A percentile compares a stretch with the other conserved stretches of the same genome.
Conservation (phyloP, 2,797 vertebrate genomes). For the Xyrichtys novacula region DNA sequence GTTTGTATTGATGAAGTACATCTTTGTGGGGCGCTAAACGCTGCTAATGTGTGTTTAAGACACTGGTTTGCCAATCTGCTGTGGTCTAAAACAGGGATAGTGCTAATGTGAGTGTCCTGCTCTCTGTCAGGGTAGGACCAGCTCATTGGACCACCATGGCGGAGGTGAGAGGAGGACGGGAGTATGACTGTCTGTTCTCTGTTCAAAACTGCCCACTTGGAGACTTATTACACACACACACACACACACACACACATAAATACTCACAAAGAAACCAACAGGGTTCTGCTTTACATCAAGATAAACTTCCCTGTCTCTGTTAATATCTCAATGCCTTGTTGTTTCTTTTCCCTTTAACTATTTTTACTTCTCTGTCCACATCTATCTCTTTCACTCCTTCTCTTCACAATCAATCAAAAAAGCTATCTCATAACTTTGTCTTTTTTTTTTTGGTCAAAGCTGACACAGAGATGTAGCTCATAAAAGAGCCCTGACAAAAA, state of each 20-base stretch:
- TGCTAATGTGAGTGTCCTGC: slow-evolving; percentile 54
- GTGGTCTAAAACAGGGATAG: slow-evolving; percentile 37
- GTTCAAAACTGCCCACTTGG: slow-evolving; percentile 60
- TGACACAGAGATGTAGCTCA: too few species aligned
- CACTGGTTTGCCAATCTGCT: slow-evolving; percentile 1
- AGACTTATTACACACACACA: slow-evolving; percentile 66
- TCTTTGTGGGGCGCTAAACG: too few species aligned
- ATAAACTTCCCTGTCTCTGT: slow-evolving; percentile 47
- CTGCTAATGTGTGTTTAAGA: not conserved
- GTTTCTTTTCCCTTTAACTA: slow-evolving; percentile 27
- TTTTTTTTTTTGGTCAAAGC: too few species aligned
- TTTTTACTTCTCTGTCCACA: slow-evolving; percentile 21
- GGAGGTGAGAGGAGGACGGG: slow-evolving; percentile 56
- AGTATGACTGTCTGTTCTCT: slow-evolving; percentile 43
- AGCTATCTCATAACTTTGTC: too few species aligned
- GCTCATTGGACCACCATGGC: slow-evolving; percentile 53
- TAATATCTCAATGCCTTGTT: too few species aligned
- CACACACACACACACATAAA: slow-evolving; percentile 23
- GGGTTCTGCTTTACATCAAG: slow-evolving; percentile 74
- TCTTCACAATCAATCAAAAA: slow-evolving; percentile 39
- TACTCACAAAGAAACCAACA: slow-evolving; percentile 34
- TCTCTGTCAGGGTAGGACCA: slow-evolving; percentile 44
- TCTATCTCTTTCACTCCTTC: slow-evolving; percentile 34
- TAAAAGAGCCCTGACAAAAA: too few species aligned
- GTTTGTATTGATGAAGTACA: too few species aligned